A percentile compares a stretch with the other conserved stretches of the same genome.
Evolutionary conservation across 2,797 vertebrate genomes (phyloP).

Genomic region (Protosalanx chinensis): DNA sequence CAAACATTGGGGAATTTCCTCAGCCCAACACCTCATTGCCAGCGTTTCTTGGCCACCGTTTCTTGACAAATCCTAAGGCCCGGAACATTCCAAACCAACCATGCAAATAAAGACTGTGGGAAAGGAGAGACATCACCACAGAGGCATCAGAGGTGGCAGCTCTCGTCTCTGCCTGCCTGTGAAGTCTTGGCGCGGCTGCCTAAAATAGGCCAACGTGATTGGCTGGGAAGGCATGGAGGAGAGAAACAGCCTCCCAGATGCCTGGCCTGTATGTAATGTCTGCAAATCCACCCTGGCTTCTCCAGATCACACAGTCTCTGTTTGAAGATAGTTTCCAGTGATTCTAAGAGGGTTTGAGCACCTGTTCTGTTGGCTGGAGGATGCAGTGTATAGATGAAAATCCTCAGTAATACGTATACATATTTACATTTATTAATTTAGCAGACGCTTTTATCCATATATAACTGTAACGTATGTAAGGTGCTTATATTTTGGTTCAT

Average conservation of each 20-base stretch:
- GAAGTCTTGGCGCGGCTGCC: neutral
- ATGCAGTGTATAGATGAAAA: neutral
- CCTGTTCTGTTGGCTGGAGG: too few species aligned
- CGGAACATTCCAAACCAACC: neutral
- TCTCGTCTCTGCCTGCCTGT: neutral
- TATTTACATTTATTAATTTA: too few species aligned
- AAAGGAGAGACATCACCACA: conserved; percentile 33
- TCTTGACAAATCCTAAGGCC: neutral
- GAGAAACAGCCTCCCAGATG: neutral
- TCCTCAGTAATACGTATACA: too few species aligned
- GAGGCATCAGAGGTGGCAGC: conserved; percentile 38
- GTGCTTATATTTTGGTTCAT: neutral
- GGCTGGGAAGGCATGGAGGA: neutral
- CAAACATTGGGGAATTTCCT: too few species aligned
- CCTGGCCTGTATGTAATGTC: neutral
- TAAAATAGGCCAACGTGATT: neutral
- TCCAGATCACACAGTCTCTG: neutral
- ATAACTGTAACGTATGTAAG: too few species aligned
- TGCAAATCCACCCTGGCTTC: neutral
- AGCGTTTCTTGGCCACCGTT: neutral
- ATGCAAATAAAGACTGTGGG: neutral
- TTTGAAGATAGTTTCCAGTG: neutral
- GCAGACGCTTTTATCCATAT: too few species aligned
- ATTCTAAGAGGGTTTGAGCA: neutral
- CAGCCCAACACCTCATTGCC: too few species aligned